Evolutionary conservation across 2,797 vertebrate genomes (phyloP), one percentile per base, ranked within the genome.

Genomic region (Pteronotus mesoamericanus): DNA sequence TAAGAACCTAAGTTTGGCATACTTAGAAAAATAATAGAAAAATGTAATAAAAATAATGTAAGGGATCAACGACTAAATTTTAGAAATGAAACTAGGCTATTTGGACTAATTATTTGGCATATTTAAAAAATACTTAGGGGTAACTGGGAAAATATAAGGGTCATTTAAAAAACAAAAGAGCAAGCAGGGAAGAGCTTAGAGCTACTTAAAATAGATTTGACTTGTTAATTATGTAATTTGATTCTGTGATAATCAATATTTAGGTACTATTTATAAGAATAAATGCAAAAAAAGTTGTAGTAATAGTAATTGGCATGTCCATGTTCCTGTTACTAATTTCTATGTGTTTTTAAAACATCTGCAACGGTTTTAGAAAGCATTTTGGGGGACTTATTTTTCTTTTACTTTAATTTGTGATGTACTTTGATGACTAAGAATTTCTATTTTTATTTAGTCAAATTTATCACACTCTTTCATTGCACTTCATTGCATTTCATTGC

Each of bases 1-100:
- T 55, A 48, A 91, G 42, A 57, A 93, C 3, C 1, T 22, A 92
- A 75, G 85, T 87, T 46, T 92, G 75, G 29, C 29, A 69, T 21
- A 55, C 19, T 86, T 34, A 80, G 59, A 96, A 92, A 89, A 86
- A 61, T 32, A 89, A 75, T 19, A 51, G 55, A 92, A 79, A 75
- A 37, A 29, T 26, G 19, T 32, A 77, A 82, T 34, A 39, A 91
- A 86, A 80, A 48, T 93, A 87, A 86, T 90, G 61, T 21, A 92
- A 64, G 8, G 22, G 6, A 79, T 57, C 53, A 94, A 80, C 0
- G 19, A 6, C 59, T 72, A 86, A 75, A 42, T 69, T 86, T 86
- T 93, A 34, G 84, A 96, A 92, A 61, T 66, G 15, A 10, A 89
- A 69, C 21, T 37, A 66, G 39, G 86, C 4, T 86, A 26, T 72